Evolutionary conservation across 2,797 vertebrate genomes (phyloP), one percentile per base, ranked within the genome.

Genomic region (Hozukius guyotensis): DNA sequence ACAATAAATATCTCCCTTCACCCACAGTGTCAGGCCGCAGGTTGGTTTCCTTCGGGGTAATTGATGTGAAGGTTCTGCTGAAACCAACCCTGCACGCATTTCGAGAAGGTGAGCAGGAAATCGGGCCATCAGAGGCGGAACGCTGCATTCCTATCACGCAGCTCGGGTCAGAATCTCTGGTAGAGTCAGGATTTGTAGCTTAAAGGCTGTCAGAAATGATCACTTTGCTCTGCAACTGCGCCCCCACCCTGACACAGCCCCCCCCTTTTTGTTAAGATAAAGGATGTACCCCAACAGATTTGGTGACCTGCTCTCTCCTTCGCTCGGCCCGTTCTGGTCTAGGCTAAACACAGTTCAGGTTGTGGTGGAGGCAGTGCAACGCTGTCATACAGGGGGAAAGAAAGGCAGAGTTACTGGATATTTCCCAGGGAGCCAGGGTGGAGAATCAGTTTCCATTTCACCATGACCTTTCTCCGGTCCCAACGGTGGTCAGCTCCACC

Each of bases 401-500:
- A 92, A 90, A 80, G 88, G 91, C 95, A 95, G 93, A 95, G 96
- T 96, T 97, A 97, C 96, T 96, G 96, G 95, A 96, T 96, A 96
- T 96, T 95, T 96, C 96, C 97, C 83, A 77, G 90, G 90, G 96
- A 97, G 94, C 86, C 62, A 59, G 91, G 93, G 92, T 94, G 95
- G 95, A 94, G 96, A 97, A 96, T 96, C 93, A 93, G 95, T 96
- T 96, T 96, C 96, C 95, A 92, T 95, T 96, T 93, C 93, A 95
- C 88, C 83, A 83, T 97, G 96, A 96, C 96, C 97, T 97, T 95
- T 95, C 87, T 89, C 81, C 64, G 36, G 89, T 94, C 94, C 93
- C 92, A 88, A 53, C 46, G 89, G 92, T 90, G 93, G 88, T 89
- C 93, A 92, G 90, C 83, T 85, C 81, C 90, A 93, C 87, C 87